Evolutionary conservation across 1,140 invertebrate genomes (phyloP).

Genomic region (Chironomus striatipennis): DNA sequence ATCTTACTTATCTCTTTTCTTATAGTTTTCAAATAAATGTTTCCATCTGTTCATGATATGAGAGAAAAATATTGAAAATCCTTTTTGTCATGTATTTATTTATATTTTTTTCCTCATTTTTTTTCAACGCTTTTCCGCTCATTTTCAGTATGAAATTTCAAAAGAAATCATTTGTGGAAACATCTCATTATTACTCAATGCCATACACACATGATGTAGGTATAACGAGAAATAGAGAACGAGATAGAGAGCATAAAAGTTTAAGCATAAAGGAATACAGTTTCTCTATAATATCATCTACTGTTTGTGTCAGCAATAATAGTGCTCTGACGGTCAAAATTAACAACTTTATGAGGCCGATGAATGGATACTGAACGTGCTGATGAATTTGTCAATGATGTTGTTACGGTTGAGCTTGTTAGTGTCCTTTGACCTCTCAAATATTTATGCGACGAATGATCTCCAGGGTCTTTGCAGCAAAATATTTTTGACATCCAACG

Average conservation of each 20-base stretch:
- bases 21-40: no score
- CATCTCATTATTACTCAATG: not conserved
- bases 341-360: not conserved
- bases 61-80: no score
- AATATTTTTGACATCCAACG: not conserved
- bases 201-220: not conserved
- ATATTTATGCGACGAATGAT: not conserved
- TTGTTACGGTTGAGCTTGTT: not conserved
- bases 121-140: no score
- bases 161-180: not conserved
- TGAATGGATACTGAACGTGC: not conserved
- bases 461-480: not conserved
- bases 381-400: not conserved
- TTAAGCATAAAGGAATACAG: not conserved
- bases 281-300: not conserved
- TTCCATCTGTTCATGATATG: no score
- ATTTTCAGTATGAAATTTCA: not conserved
- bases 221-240: not conserved
- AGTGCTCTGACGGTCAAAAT: conserved; percentile 1
- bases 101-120: no score
- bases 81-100: no score
- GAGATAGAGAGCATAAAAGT: no score
- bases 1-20: no score
- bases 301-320: not conserved
- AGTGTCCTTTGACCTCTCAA: not conserved